These are phyloP conservation scores for Drosophila ezoana DNA, from an alignment of 2,888 invertebrate genomes.

Conservation along the genomic window DNA sequence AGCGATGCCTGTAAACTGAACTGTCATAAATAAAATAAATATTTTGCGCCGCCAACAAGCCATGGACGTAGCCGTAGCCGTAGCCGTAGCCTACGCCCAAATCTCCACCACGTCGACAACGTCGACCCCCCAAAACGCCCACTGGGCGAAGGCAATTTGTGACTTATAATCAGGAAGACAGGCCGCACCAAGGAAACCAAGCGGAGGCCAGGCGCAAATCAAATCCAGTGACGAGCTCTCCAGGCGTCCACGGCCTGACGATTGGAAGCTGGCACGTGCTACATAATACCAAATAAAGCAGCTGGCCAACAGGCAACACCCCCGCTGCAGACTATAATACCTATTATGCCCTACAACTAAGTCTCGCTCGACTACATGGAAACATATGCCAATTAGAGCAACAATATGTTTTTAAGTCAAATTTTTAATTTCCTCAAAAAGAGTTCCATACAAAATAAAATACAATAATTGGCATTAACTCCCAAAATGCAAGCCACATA, in stretches of 20 bases:
- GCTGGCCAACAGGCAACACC: conserved; percentile 26
- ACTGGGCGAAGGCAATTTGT: conserved; percentile 47
- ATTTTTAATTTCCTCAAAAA: not conserved
- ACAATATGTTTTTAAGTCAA: not conserved
- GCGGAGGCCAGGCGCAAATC: conserved; percentile 54
- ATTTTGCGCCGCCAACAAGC: conserved; percentile 50
- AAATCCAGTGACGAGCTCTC: conserved; percentile 58
- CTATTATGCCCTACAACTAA: not conserved
- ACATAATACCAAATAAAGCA: conserved; percentile 45
- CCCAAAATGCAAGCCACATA: not conserved
- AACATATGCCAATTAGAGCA: too few species aligned
- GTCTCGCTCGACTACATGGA: too few species aligned
- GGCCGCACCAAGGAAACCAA: conserved; percentile 23
- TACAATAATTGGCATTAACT: not conserved
- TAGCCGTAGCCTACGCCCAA: not conserved
- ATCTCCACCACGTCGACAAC: too few species aligned
- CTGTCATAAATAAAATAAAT: conserved; percentile 63
- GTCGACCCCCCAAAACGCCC: conserved; percentile 1
- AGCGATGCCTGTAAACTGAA: conserved; percentile 46
- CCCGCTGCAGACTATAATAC: too few species aligned
- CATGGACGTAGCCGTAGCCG: conserved; percentile 6
- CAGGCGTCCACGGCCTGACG: conserved; percentile 30
- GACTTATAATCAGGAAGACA: conserved; percentile 45
- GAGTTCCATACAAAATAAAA: not conserved
- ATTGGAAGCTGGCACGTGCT: conserved; percentile 54